Percentiles rank a stretch among this genome's conserved stretches.
phyloP scores from a whole-genome alignment of 1,140 invertebrate species.

The Calephelis virginiensis region DNA sequence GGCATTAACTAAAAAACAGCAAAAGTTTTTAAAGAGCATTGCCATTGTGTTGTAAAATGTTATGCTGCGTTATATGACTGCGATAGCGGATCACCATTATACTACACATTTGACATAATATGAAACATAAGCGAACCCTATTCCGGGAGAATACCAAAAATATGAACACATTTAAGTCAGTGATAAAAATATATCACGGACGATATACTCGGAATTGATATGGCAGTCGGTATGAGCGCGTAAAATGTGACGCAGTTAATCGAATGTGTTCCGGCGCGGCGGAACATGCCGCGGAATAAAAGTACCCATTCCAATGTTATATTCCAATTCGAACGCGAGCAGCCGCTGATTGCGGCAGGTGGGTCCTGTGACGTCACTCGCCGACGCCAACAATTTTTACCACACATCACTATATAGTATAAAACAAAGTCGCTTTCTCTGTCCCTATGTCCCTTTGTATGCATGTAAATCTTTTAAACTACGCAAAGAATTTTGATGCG shows the following conservation, averaged over 20 bases:
- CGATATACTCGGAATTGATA: conserved; percentile 11
- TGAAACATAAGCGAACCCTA: neutral
- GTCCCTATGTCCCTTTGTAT: too few species aligned
- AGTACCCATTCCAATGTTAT: conserved; percentile 2
- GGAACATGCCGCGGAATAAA: conserved; percentile 3
- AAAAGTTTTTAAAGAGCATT: too few species aligned
- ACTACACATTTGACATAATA: neutral
- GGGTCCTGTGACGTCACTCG: neutral
- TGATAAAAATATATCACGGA: conserved; percentile 15
- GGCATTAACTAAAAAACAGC: too few species aligned
- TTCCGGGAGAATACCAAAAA: neutral
- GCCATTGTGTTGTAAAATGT: too few species aligned
- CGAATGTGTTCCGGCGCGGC: conserved; percentile 10
- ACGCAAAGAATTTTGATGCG: too few species aligned
- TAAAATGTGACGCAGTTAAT: conserved; percentile 9
- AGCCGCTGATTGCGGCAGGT: neutral
- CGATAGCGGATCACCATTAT: neutral
- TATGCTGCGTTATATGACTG: too few species aligned
- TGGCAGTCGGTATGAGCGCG: conserved; percentile 1
- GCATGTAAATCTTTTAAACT: too few species aligned
- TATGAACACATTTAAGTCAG: conserved; percentile 10
- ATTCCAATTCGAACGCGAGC: neutral
- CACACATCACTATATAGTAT: too few species aligned
- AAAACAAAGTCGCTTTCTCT: too few species aligned
- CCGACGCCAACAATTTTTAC: too few species aligned